Conservation (phyloP, 2,888 invertebrate genomes). For the Deilephila elpenor region DNA sequence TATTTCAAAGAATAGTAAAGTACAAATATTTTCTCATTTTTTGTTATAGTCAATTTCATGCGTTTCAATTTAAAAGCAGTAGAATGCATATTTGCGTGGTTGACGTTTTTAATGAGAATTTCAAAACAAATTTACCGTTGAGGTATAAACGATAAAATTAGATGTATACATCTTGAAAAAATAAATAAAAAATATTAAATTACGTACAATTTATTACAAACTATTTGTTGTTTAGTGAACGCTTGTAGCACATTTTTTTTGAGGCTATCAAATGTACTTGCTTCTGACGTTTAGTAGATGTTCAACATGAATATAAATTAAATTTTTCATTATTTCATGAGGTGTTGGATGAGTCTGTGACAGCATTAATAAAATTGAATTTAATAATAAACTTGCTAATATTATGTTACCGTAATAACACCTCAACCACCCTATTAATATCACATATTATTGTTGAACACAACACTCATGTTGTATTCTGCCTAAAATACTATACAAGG, state of each 20-base stretch:
- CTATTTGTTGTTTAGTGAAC: constrained; percentile 1
- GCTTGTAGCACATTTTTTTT: background rate
- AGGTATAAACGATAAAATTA: too few species aligned
- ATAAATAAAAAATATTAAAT: background rate
- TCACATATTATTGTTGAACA: too few species aligned
- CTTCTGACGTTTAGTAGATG: constrained; percentile 5
- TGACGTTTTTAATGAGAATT: background rate
- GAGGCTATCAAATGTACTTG: constrained; percentile 9
- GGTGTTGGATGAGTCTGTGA: too few species aligned
- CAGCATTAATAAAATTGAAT: too few species aligned
- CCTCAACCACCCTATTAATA: too few species aligned
- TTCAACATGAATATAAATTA: constrained; percentile 5
- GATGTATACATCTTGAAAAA: background rate
- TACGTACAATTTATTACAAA: background rate
- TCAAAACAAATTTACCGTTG: too few species aligned
- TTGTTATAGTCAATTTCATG: background rate
- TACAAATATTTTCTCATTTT: background rate
- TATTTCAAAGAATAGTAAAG: background rate
- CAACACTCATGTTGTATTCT: too few species aligned
- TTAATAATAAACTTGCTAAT: too few species aligned
- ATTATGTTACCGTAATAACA: too few species aligned
- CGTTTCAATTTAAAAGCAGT: background rate
- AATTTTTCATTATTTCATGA: background rate
- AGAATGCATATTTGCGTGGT: background rate
- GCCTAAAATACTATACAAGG: background rate